Base-by-base conservation (phyloP, 2,888 invertebrate genomes). In the Hirtodrosophila duncani region DNA sequence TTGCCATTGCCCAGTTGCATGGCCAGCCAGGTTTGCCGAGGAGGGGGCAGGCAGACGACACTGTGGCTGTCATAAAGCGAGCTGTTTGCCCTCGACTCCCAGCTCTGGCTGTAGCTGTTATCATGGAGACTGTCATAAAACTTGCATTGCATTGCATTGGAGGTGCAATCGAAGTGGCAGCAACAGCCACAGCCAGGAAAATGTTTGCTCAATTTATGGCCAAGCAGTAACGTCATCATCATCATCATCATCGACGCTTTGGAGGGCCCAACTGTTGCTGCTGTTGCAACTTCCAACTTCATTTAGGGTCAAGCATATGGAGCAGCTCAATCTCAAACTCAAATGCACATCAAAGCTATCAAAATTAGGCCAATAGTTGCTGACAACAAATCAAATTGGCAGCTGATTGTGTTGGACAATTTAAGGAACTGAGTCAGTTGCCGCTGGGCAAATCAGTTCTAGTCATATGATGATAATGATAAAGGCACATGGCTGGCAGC, bases 191-290 rank as follows among this genome's bases (percentile, higher is more conserved):
- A 26, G 30, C 66, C 48, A 37, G 27, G 48, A 26, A 75, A 70
- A 65, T 83, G 82, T 80, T 80, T 80, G 80, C 69, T 68, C 71
- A 80, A 71, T 80, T 80, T 80, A 80, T 71, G 80, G 56, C 61
- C 71, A 49, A 50, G 39, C 67, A 58, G 63, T 64, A 57, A 48
- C 38, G 8, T 11, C 33, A 26, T 3, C 3, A n/a, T 7, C 24
- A n/a, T 24, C 24, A n/a, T 9, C 24, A 3, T 24, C 41, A 51
- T 51, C 30, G 43, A 21, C 29, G 64, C 42, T 31, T 53, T 29
- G 46, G 50, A 45, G 43, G 48, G 24, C 30, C 29, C 52, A 48
- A 63, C 81, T 53, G 52, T 67, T 53, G 34, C 39, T 26, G 48
- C 29, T 45, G 48, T n/a, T n/a, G n/a, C n/a, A n/a, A 30, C 30